Evolutionary conservation across 1,140 invertebrate genomes (phyloP).

Genomic region (Euura saliciscinereae): DNA sequence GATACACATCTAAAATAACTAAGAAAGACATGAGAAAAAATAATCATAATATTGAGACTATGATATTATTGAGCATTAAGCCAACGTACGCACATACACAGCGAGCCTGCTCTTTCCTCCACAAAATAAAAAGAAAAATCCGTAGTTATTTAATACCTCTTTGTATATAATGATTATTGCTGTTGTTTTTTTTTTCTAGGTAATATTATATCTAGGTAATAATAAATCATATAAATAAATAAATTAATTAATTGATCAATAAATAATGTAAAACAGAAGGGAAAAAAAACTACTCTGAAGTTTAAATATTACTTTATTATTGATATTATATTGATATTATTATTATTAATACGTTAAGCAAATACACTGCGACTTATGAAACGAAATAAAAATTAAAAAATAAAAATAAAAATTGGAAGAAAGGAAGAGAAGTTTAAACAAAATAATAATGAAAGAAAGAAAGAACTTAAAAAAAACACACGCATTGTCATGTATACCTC

Average conservation of each 20-base stretch:
- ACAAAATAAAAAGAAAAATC: no score
- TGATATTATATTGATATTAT: no score
- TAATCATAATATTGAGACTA: neutral
- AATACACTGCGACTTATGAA: neutral
- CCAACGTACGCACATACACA: neutral
- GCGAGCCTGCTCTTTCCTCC: neutral
- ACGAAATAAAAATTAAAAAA: no score
- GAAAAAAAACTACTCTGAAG: no score
- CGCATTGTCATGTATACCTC: constrained; percentile 37
- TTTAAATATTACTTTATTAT: no score
- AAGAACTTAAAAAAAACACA: constrained; percentile 20
- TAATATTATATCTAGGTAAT: no score
- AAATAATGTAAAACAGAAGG: no score
- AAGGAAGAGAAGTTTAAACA: constrained; percentile 7
- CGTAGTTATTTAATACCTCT: neutral
- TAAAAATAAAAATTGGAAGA: neutral
- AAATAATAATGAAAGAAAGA: neutral
- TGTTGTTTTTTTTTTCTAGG: no score
- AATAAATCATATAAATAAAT: no score
- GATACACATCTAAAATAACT: no score
- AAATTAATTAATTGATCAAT: no score
- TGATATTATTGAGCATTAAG: neutral
- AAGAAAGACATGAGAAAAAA: neutral
- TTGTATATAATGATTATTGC: constrained; percentile 6
- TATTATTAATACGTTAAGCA: neutral